phyloP scores from a whole-genome alignment of 2,888 invertebrate species.

The Dyspetes luteomarginatus region DNA sequence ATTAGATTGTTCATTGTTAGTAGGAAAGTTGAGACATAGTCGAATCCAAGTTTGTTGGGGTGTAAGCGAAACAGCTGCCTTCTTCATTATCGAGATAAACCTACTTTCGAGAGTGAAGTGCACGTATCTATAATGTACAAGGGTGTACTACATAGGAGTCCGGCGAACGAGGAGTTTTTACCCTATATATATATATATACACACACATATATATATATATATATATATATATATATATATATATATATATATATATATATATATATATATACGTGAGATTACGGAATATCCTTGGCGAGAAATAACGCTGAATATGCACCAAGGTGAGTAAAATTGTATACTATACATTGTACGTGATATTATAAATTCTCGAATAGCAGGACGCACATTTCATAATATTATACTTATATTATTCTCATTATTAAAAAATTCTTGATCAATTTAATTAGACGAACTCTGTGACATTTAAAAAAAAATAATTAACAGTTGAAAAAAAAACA shows the following conservation, averaged over 20 bases:
- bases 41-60: slow-evolving; percentile 7
- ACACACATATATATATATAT: too few species aligned
- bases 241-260: background rate
- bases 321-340: slow-evolving; percentile 28
- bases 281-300: slow-evolving; percentile 31
- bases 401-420: too few species aligned
- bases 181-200: slow-evolving; percentile 14
- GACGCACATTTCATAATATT: background rate
- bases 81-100: slow-evolving; percentile 67
- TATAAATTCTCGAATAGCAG: background rate
- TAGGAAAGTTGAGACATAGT: slow-evolving; percentile 25
- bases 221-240: background rate
- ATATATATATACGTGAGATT: background rate
- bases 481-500: too few species aligned
- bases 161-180: slow-evolving; percentile 33
- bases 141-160: slow-evolving; percentile 15
- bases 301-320: slow-evolving; percentile 52
- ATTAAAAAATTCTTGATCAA: too few species aligned
- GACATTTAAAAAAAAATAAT: too few species aligned
- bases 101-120: slow-evolving; percentile 59
- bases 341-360: background rate
- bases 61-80: slow-evolving; percentile 57
- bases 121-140: slow-evolving; percentile 57
- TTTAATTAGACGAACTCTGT: too few species aligned
- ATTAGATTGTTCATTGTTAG: slow-evolving; percentile 17